These are phyloP conservation scores for Biston stratarius DNA, from an alignment of 2,888 invertebrate genomes.

Conservation along the genomic window DNA sequence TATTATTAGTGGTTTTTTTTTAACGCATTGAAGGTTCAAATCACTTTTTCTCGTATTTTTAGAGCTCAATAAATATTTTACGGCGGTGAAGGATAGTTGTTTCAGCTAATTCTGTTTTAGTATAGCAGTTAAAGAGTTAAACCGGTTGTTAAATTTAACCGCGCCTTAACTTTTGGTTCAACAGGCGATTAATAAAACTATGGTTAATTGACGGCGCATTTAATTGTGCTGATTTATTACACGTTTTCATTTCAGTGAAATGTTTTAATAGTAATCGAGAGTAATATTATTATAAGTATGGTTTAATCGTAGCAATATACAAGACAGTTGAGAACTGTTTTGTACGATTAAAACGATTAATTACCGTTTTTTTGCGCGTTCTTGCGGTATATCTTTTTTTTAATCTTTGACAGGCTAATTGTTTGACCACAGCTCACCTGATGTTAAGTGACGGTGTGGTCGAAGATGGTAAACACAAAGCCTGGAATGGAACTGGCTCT, in stretches of 20 bases:
- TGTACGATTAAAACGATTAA: too few relatives aligned
- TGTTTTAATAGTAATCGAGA: background rate
- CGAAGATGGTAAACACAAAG: too few relatives aligned
- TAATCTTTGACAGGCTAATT: too few relatives aligned
- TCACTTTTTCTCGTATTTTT: slow-evolving; percentile 14
- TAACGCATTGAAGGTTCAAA: slow-evolving; percentile 15
- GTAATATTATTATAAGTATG: background rate
- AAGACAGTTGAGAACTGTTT: background rate
- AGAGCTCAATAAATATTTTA: slow-evolving; percentile 34
- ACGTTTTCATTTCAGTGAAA: slow-evolving; percentile 7
- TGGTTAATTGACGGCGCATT: slow-evolving; percentile 6
- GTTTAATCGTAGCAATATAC: background rate
- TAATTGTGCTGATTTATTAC: slow-evolving; percentile 27
- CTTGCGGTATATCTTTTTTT: too few relatives aligned
- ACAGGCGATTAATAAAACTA: slow-evolving; percentile 36
- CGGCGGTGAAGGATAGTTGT: slow-evolving; percentile 39
- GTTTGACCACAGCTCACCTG: too few relatives aligned
- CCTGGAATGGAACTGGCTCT: too few relatives aligned
- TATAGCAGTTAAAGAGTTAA: slow-evolving; percentile 43
- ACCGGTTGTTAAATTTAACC: slow-evolving; percentile 45
- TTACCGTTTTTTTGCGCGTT: too few relatives aligned
- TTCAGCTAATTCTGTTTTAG: slow-evolving; percentile 48
- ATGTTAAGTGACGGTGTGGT: too few relatives aligned
- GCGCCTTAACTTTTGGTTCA: slow-evolving; percentile 40
- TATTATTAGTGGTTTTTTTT: background rate